Evolutionary conservation across 30 jellyfish, hydroid and myxozoan genomes (phyloP).

Genomic region (Calvadosia cruxmelitensis): DNA sequence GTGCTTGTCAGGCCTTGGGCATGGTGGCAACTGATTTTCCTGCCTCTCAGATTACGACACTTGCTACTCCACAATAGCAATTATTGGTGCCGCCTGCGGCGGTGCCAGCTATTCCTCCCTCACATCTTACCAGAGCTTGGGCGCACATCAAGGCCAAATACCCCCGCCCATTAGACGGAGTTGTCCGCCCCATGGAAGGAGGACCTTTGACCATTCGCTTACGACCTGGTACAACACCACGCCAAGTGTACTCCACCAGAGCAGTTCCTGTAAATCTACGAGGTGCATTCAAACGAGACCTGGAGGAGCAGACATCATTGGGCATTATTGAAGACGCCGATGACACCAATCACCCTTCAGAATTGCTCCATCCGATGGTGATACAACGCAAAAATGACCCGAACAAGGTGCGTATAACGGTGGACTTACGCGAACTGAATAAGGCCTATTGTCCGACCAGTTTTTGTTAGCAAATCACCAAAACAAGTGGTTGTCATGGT

Average conservation of each 20-base stretch:
- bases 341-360: background rate
- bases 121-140: background rate
- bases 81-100: background rate
- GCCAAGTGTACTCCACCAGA: background rate
- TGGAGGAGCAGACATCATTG: background rate
- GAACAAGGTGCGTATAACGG: background rate
- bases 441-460: background rate
- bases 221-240: background rate
- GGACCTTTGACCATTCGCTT: background rate
- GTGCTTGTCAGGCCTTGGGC: background rate
- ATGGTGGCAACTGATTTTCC: background rate
- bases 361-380: background rate
- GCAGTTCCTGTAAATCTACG: background rate
- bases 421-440: background rate
- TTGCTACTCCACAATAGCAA: no score
- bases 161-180: background rate
- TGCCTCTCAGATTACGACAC: background rate
- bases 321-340: background rate
- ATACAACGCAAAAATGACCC: background rate
- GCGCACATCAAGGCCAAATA: background rate
- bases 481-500: background rate
- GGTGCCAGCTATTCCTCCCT: background rate
- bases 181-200: background rate
- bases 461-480: background rate
- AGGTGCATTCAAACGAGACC: background rate